Conservation (phyloP, 1,140 invertebrate species). For the Panagrolaimus sp. region DNA sequence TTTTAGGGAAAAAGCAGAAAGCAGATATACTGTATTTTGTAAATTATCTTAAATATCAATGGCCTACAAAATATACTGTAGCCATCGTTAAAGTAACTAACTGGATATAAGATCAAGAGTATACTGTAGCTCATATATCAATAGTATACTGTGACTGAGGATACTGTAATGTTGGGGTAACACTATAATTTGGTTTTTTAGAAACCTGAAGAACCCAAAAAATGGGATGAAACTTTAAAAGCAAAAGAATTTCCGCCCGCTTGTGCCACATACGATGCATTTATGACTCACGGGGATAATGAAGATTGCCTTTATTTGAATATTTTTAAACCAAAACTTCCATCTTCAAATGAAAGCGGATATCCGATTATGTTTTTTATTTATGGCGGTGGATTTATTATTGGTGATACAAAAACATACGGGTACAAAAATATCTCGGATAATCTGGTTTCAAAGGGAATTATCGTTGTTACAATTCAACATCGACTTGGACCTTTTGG, state of each 20-base stretch:
- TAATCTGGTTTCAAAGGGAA: conserved; percentile 62
- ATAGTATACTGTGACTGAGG: too few species aligned
- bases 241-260: conserved; percentile 1
- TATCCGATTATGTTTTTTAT: conserved; percentile 88
- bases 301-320: conserved; percentile 73
- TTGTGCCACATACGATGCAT: background rate
- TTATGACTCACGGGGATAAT: background rate
- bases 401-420: background rate
- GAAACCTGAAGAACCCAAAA: background rate
- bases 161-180: too few species aligned
- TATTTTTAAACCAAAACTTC: conserved; percentile 70
- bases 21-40: too few species aligned
- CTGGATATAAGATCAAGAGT: too few species aligned
- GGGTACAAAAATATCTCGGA: background rate
- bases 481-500: conserved; percentile 84
- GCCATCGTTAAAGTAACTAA: background rate
- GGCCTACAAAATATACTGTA: too few species aligned
- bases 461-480: conserved; percentile 74
- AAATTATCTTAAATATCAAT: too few species aligned
- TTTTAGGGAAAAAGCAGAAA: too few species aligned
- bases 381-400: conserved; percentile 74
- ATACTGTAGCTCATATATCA: too few species aligned
- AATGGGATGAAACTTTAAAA: background rate
- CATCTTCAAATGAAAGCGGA: background rate
- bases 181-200: background rate